Base-by-base conservation (phyloP, 2,797 vertebrate species). In the Harpagifer antarcticus region DNA sequence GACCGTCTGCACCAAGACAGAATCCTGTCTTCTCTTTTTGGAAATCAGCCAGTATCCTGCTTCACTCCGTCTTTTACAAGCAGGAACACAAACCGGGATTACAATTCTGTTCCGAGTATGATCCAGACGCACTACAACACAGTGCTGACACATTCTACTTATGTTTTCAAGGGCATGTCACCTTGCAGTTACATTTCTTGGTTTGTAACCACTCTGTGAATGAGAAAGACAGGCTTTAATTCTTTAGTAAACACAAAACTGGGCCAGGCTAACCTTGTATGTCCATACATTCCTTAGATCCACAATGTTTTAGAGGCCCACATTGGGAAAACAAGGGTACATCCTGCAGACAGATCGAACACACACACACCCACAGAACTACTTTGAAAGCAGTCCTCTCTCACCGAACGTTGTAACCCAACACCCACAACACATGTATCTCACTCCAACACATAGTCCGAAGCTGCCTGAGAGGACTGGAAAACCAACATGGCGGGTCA, bases 231-330 rank as follows among this genome's bases (percentile, higher is more conserved):
- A 20, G 12, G 50, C 55, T 63, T 58, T 69, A 62, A 74, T 83
- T 88, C 70, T 60, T 83, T 55, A 53, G 70, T 53, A 80, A 86
- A 85, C 64, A 86, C 55, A 85, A 83, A 85, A 78, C 57, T 64
- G 68, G 76, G 67, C 74, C 72, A 86, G 67, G 72, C 66, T 72
- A 87, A 87, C 85, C 79, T 87, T 84, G 78, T 68, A 79, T 78
- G 78, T 89, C 76, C 88, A 77, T 79, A 87, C 83, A 92, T 92
- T 93, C 90, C 85, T 89, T 45, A 69, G 58, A 91, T 85, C 78
- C 81, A 64, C 58, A 85, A 86, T 63, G 68, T 87, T 86, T 87
- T 61, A 80, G 89, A 85, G 88, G 89, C 90, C 87, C 83, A 76
- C 71, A 20, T 20, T 20, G 20, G 20, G n/a, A n/a, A n/a, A n/a